phyloP scores from a whole-genome alignment of 2,113 vertebrate genomes.

The Gambusia holbrooki region DNA sequence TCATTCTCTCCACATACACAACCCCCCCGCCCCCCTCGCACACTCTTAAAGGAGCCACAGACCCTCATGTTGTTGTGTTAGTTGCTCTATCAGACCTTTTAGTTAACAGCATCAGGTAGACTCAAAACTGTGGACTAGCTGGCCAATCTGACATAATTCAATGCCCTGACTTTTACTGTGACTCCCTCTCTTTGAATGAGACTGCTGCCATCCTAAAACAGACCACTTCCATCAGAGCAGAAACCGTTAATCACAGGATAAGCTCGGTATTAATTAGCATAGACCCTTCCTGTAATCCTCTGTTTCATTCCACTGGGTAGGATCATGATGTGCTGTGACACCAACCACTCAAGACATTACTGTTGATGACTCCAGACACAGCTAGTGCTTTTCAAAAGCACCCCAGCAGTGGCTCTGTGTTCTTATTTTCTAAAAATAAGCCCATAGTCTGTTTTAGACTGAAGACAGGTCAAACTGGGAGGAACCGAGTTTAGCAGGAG shows the following conservation, averaged over 20 bases:
- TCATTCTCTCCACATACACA: not conserved
- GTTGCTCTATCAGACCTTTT: not conserved
- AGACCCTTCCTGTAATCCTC: not conserved
- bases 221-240: not conserved
- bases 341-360: not conserved
- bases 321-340: not conserved
- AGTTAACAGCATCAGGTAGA: not conserved
- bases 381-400: not conserved
- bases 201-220: not conserved
- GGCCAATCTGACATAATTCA: not conserved
- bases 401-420: not conserved
- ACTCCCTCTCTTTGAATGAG: not conserved
- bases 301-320: not conserved
- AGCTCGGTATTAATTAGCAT: not conserved
- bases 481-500: not conserved
- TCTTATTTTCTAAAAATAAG: not conserved
- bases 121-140: not conserved
- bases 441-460: not conserved
- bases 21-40: not conserved
- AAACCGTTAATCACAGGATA: not conserved
- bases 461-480: not conserved
- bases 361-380: not conserved
- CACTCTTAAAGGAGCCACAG: not conserved
- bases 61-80: not conserved
- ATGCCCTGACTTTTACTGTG: not conserved